Conservation (phyloP, 2,888 invertebrate species). For the Dicyrtomina minuta region DNA sequence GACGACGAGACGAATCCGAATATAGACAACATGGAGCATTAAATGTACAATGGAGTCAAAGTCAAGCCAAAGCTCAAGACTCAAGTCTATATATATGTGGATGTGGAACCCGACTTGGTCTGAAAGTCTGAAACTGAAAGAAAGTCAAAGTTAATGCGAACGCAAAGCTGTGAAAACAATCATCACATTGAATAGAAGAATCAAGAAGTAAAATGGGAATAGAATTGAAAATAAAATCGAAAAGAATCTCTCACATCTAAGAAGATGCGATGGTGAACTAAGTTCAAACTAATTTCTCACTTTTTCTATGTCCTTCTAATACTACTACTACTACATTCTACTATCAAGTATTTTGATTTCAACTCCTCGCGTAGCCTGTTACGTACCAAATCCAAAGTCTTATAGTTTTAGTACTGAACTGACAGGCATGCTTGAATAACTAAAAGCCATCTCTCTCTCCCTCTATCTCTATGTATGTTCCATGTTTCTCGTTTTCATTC, state of each 20-base stretch:
- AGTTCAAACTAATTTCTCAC: constrained; percentile 32
- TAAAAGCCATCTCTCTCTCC: neutral
- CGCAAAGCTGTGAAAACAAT: constrained; percentile 30
- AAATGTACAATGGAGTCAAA: no score
- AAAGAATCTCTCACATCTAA: constrained; percentile 22
- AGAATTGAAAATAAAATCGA: constrained; percentile 26
- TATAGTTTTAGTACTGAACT: neutral
- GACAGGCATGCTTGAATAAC: constrained; percentile 5
- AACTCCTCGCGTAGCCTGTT: no score
- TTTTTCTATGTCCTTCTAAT: no score
- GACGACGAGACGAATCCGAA: no score
- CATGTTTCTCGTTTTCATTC: no score
- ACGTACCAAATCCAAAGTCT: neutral
- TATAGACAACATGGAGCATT: no score
- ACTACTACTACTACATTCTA: no score
- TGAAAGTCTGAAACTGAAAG: neutral
- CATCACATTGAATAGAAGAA: constrained; percentile 16
- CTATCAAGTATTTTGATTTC: no score
- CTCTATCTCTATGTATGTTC: neutral
- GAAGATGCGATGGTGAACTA: neutral
- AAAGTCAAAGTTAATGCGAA: neutral
- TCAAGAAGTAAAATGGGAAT: constrained; percentile 21
- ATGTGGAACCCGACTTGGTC: no score
- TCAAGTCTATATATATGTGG: no score
- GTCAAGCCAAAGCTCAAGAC: no score